A percentile compares a stretch with the other conserved stretches of the same genome.
These are phyloP conservation scores for Plectropomus leopardus DNA, from an alignment of 2,113 vertebrate species.

Conservation along the genomic window DNA sequence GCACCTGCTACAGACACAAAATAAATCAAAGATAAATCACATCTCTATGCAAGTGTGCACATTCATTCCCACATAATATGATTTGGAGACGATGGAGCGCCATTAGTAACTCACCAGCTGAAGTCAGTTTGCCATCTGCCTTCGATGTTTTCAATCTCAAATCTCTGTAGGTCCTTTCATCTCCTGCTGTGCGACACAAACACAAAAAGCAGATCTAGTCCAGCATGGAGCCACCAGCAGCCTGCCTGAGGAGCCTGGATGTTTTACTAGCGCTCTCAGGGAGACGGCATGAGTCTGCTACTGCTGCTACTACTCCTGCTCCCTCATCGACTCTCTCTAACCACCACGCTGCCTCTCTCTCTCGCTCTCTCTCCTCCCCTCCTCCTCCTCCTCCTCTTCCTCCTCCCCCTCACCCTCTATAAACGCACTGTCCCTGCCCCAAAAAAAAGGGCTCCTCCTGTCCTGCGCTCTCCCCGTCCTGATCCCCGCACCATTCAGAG, in stretches of 20 bases:
- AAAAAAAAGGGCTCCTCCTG: slow-evolving; percentile 60
- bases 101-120: slow-evolving; percentile 76
- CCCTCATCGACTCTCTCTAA: slow-evolving; percentile 63
- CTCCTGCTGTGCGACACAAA: neutral
- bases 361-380: slow-evolving; percentile 38
- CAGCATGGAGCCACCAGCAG: slow-evolving; percentile 29
- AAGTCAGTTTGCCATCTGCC: slow-evolving; percentile 81
- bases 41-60: neutral
- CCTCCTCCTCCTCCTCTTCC: slow-evolving; percentile 22
- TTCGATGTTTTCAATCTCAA: slow-evolving; percentile 46
- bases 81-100: slow-evolving; percentile 31
- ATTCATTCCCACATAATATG: neutral
- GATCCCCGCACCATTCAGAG: slow-evolving; percentile 79
- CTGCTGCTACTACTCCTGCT: slow-evolving; percentile 68
- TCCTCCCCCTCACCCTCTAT: slow-evolving; percentile 40
- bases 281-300: slow-evolving; percentile 54
- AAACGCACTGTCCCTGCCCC: slow-evolving; percentile 40
- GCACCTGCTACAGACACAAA: slow-evolving; percentile 43
- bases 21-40: neutral
- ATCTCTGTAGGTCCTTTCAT: slow-evolving; percentile 48
- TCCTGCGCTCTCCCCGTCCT: slow-evolving; percentile 65
- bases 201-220: slow-evolving; percentile 41
- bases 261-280: slow-evolving; percentile 31
- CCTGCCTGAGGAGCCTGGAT: slow-evolving; percentile 47
- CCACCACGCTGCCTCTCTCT: slow-evolving; percentile 58